Evolutionary conservation across 2,888 invertebrate genomes (phyloP), one percentile per base, ranked within the genome.

Genomic region (Petrophora chlorosata): DNA sequence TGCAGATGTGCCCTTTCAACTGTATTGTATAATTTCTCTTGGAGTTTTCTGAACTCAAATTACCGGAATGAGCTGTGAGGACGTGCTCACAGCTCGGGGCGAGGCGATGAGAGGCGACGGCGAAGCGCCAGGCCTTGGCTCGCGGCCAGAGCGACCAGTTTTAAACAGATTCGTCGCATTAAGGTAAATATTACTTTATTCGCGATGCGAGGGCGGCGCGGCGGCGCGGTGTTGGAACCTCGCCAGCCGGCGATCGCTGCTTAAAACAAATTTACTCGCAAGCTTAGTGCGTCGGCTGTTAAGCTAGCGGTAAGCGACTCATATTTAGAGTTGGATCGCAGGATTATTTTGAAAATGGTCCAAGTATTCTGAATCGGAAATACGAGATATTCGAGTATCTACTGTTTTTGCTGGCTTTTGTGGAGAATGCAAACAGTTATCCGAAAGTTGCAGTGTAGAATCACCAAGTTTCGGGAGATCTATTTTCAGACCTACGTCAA

Each of bases 181-280:
- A 43, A 34, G 14, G 40, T 35, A 35, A 35, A 43, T 22, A 43
- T 43, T 43, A 35, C 35, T 35, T 43, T 43, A 29, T 35, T 13
- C 29, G 19, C n/a, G n/a, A n/a, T 17, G 34, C 25, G 9, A 3
- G 19, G 14, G 14, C 25, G 33, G 30, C 14, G 29, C 19, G 32
- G 13, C 13, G 13, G 22, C 22, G 22, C 22, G 2, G 12, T 14
- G 16, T 14, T 15, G 33, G 22, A 22, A 4, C n/a, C 8, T 8
- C n/a, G 22, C 34, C 34, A 22, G 23, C 14, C 7, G 32, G 5
- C 19, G 12, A 12, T 8, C n/a, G n/a, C n/a, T n/a, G n/a, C n/a
- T n/a, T n/a, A n/a, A n/a, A n/a, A 17, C 17, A 12, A 9, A 19
- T 33, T 22, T 34, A 22, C 13, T 22, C 14, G 22, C n/a, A 1